Percentiles rank a stretch among this genome's conserved stretches.
Conservation (phyloP, 2,113 vertebrate species). For the Mormoops blainvillei region DNA sequence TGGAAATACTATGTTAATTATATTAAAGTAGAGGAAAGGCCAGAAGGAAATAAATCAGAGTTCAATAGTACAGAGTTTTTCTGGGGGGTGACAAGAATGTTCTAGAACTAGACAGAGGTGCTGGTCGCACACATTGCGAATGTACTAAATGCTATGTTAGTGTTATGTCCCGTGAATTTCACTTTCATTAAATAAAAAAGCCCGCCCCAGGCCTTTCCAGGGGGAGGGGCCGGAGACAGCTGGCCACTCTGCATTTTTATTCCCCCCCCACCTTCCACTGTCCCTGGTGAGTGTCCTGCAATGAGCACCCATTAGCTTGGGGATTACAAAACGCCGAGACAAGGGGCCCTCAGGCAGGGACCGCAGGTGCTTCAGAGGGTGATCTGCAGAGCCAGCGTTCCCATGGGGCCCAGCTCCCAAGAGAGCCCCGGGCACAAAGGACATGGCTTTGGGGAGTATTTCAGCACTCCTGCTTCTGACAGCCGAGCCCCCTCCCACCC, state of each 20-base stretch:
- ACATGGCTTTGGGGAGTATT: too few relatives aligned
- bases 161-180: background rate
- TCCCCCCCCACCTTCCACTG: background rate
- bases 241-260: background rate
- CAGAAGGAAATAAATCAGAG: background rate
- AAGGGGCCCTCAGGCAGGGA: background rate
- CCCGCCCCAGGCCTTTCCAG: background rate
- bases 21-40: background rate
- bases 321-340: background rate
- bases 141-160: background rate
- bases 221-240: background rate
- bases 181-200: background rate
- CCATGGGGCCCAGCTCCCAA: fast-evolving
- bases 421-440: background rate
- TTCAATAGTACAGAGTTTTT: too few relatives aligned
- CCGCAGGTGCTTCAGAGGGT: fast-evolving
- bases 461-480: background rate
- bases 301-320: background rate
- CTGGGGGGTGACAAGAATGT: background rate
- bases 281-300: background rate
- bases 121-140: fast-evolving
- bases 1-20: background rate
- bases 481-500: background rate
- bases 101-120: background rate
- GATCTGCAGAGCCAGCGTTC: background rate